Conservation (phyloP, 2,888 invertebrate species). For the Hypolimnas misippus region DNA sequence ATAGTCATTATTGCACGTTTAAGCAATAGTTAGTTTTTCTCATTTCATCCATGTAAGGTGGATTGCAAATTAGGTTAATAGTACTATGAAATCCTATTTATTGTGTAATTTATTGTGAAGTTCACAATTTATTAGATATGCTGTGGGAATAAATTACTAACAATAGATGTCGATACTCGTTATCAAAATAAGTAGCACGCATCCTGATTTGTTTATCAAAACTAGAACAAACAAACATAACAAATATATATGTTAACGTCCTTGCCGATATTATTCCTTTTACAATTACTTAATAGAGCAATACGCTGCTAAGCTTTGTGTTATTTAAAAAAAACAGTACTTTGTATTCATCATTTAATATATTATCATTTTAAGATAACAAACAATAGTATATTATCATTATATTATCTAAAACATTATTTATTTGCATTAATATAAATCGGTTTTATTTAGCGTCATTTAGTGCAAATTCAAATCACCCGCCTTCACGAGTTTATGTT, state of each 20-base stretch:
- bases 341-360: neutral
- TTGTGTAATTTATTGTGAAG: no score
- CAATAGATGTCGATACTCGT: conserved; percentile 21
- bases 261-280: neutral
- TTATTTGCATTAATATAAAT: neutral
- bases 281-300: neutral
- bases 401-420: neutral
- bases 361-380: neutral
- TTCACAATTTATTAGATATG: neutral
- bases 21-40: no score
- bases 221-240: conserved; percentile 51
- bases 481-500: conserved; percentile 44
- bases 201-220: conserved; percentile 54
- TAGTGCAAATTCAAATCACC: conserved; percentile 47
- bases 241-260: conserved; percentile 2
- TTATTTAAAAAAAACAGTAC: neutral
- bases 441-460: neutral
- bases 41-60: no score
- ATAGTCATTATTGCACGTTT: no score
- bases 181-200: conserved; percentile 46
- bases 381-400: neutral
- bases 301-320: neutral
- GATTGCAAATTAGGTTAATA: neutral
- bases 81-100: neutral
- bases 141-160: conserved; percentile 32